A percentile compares a stretch with the other conserved stretches of the same genome.
Evolutionary conservation across 2,888 invertebrate genomes (phyloP).

Genomic region (Yponomeuta sedellus): DNA sequence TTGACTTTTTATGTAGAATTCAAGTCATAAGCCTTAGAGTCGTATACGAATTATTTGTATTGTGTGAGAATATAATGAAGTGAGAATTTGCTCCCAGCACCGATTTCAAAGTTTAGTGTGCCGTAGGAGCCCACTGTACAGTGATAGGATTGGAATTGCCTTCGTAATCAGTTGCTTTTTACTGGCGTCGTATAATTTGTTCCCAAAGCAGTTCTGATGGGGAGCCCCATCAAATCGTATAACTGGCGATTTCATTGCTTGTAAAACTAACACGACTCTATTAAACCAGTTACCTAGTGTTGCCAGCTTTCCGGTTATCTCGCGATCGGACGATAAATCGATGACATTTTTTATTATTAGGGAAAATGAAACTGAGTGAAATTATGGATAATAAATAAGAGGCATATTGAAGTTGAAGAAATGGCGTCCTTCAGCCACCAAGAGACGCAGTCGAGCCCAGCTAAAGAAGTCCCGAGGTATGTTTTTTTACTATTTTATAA

Average conservation of each 20-base stretch:
- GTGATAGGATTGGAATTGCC: not conserved
- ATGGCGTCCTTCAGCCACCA: conserved; percentile 19
- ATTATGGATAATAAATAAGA: not conserved
- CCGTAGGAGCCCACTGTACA: not conserved
- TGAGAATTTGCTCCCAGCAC: no score
- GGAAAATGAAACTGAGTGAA: not conserved
- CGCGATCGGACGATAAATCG: not conserved
- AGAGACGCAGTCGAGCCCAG: conserved; percentile 21
- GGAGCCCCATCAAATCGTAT: not conserved
- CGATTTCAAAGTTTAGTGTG: no score
- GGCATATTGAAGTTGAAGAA: not conserved
- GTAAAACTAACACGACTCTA: not conserved
- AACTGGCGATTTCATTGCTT: not conserved
- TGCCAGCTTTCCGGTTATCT: not conserved
- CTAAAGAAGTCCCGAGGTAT: conserved; percentile 20
- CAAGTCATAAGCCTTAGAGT: no score
- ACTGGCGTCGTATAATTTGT: not conserved
- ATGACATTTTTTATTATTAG: not conserved
- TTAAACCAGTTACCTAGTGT: not conserved
- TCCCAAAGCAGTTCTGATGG: not conserved
- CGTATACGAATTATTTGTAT: no score
- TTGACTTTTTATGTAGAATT: no score
- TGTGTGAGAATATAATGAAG: no score
- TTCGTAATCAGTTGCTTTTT: not conserved
- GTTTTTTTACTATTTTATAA: not conserved